phyloP scores from a whole-genome alignment of 2,797 vertebrate genomes.

The Orestias chungarensis region DNA sequence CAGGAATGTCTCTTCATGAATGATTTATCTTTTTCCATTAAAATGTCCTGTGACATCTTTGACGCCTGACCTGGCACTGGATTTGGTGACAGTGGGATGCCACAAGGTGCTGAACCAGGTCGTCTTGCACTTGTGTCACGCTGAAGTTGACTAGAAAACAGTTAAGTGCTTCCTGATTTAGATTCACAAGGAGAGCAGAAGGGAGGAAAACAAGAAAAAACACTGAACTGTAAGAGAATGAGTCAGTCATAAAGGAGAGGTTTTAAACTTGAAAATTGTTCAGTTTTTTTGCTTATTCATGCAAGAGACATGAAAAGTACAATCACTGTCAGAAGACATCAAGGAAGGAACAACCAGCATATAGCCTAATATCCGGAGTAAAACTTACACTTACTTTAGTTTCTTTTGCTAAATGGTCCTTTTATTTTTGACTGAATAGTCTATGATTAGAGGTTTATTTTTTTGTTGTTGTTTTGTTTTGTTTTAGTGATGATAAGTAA shows the following conservation, averaged over 20 bases:
- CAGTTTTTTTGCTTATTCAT: not conserved
- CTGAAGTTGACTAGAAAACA: slow-evolving; percentile 36
- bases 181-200: slow-evolving; percentile 27
- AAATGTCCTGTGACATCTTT: slow-evolving; percentile 79
- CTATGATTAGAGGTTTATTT: not conserved
- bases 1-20: slow-evolving; percentile 66
- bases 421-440: not conserved
- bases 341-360: not conserved
- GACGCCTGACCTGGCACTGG: slow-evolving; percentile 67
- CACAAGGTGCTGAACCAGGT: slow-evolving; percentile 64
- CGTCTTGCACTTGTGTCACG: slow-evolving; percentile 44
- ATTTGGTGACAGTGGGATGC: slow-evolving; percentile 52
- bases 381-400: not conserved
- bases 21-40: slow-evolving; percentile 78
- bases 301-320: not conserved
- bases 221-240: not conserved
- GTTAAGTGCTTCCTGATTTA: slow-evolving; percentile 72
- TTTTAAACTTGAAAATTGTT: not conserved
- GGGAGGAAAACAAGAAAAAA: not conserved
- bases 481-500: not conserved
- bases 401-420: not conserved
- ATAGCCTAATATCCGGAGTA: not conserved
- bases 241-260: not conserved
- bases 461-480: not conserved
- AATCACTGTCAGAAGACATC: not conserved